A percentile compares a stretch with the other conserved stretches of the same genome.
phyloP scores from a whole-genome alignment of 2,113 vertebrate species.

The Lamprologus tigripictilis region DNA sequence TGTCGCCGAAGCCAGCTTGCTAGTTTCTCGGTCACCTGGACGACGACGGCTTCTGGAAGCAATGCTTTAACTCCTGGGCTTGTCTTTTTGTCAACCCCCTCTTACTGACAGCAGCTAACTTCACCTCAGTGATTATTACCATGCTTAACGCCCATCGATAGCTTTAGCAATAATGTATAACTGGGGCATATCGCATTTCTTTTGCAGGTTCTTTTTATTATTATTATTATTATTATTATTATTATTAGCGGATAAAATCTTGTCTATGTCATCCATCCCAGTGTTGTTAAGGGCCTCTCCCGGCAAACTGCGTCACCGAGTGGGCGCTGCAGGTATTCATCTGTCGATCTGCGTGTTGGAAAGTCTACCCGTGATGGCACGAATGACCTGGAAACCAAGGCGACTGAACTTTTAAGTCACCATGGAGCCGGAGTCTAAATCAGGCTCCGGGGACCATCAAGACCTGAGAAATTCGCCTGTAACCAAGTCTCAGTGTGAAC shows the following conservation, averaged over 20 bases:
- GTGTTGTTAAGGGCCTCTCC: constrained; percentile 42
- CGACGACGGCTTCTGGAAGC: background rate
- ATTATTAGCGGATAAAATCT: constrained; percentile 23
- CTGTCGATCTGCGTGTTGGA: constrained; percentile 32
- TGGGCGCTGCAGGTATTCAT: constrained; percentile 62
- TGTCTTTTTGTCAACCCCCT: background rate
- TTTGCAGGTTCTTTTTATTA: background rate
- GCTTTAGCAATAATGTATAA: background rate
- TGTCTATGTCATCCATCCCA: constrained; percentile 19
- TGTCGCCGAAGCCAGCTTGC: background rate
- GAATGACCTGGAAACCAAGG: constrained; percentile 48
- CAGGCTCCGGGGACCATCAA: background rate
- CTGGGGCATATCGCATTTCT: background rate
- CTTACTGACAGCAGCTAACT: background rate
- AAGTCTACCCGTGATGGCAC: constrained; percentile 68
- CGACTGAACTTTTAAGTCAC: constrained; percentile 31
- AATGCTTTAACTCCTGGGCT: background rate
- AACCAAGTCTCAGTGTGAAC: constrained; percentile 40
- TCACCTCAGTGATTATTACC: background rate
- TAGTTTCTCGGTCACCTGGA: background rate
- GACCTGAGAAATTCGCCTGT: constrained; percentile 42
- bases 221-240: background rate
- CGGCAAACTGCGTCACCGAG: constrained; percentile 67
- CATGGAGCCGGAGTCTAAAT: constrained; percentile 58
- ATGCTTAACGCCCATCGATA: background rate